Evolutionary conservation across 1,140 invertebrate species (phyloP).

Genomic region (Caenorhabditis latens): DNA sequence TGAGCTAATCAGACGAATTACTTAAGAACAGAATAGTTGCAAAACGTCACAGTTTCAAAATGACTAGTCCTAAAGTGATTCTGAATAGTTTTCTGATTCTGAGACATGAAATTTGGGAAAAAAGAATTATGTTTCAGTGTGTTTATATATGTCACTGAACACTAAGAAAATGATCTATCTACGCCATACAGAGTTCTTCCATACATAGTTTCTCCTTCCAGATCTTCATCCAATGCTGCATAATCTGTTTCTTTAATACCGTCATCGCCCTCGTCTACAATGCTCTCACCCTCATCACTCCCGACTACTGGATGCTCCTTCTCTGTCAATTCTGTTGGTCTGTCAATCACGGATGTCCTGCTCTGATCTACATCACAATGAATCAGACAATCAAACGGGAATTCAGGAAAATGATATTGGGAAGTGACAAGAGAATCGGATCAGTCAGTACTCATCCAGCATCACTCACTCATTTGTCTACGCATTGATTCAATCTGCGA

Average conservation of each 20-base stretch:
- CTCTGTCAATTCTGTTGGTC: slow-evolving; percentile 51
- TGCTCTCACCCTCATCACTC: slow-evolving; percentile 30
- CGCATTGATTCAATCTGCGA: background rate
- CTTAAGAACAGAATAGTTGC: no score
- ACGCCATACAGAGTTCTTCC: no score
- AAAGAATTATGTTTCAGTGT: no score
- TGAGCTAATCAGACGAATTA: no score
- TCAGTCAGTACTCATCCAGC: background rate
- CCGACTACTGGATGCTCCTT: slow-evolving; percentile 38
- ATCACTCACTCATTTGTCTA: slow-evolving; percentile 1
- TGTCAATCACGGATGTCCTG: slow-evolving; percentile 19
- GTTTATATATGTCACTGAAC: background rate
- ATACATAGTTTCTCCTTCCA: background rate
- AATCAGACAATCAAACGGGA: background rate
- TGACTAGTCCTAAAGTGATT: no score
- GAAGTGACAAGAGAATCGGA: slow-evolving; percentile 1
- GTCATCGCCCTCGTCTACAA: slow-evolving; percentile 56
- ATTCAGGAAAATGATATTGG: slow-evolving; percentile 12
- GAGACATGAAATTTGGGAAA: no score
- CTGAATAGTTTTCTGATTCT: no score
- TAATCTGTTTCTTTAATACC: slow-evolving; percentile 58
- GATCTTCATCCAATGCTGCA: slow-evolving; percentile 62
- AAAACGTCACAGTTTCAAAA: no score
- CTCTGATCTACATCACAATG: slow-evolving; percentile 42
- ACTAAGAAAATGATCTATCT: no score